Evolutionary conservation across 2,888 invertebrate genomes (phyloP).

Genomic region (Suillia variegata): DNA sequence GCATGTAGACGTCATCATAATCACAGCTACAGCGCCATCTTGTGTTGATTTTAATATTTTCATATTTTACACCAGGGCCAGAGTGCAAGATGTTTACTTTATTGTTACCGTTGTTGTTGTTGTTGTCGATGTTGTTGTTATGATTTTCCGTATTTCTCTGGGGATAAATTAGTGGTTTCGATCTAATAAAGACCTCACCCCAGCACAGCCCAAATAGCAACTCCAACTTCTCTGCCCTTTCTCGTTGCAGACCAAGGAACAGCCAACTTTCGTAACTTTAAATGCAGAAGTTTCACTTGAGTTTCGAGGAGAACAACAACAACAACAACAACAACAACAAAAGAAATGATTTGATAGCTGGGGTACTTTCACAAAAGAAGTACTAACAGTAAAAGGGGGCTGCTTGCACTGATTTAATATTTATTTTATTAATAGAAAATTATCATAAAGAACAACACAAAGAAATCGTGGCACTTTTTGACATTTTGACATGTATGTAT

Average conservation of each 20-base stretch:
- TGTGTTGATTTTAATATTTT: not conserved
- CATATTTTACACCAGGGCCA: no score
- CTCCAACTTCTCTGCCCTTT: no score
- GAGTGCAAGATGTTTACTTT: not conserved
- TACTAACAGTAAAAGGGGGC: not conserved
- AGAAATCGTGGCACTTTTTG: no score
- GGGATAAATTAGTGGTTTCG: slow-evolving; percentile 7
- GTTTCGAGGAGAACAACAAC: no score
- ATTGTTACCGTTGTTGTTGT: slow-evolving; percentile 27
- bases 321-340: no score
- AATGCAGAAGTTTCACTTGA: not conserved
- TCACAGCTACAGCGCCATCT: slow-evolving; percentile 3
- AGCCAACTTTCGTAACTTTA: not conserved
- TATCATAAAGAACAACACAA: slow-evolving; percentile 47
- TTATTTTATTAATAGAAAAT: slow-evolving; percentile 54
- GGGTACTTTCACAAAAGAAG: no score
- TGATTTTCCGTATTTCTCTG: slow-evolving; percentile 17
- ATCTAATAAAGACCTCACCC: slow-evolving; percentile 2
- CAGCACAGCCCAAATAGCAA: no score
- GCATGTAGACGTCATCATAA: slow-evolving; percentile 1
- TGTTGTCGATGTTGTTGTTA: slow-evolving; percentile 11
- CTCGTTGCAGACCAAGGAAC: not conserved
- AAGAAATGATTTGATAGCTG: no score
- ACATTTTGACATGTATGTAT: slow-evolving; percentile 18
- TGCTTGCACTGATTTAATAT: slow-evolving; percentile 48